Base-by-base conservation (phyloP, 2,888 invertebrate species). In the Nycteola revayana region DNA sequence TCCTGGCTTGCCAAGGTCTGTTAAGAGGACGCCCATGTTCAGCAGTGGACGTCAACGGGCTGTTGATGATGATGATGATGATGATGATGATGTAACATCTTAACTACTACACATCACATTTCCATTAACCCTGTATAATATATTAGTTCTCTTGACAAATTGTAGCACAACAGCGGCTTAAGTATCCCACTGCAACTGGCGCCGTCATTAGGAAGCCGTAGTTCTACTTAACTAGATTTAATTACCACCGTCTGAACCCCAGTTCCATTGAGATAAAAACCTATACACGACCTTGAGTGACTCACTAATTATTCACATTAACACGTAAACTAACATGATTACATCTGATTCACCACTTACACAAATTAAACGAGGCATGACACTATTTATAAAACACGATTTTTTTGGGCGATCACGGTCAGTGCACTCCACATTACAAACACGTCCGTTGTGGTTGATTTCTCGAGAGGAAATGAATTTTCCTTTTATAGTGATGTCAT, bases 161-260 rank as follows among this genome's bases (percentile, higher is more conserved):
- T 5, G 14, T 14, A 14, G 14, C 2, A 14, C 14, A 14, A 14
- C 14, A 14, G 2, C 2, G 14, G 14, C 2, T 14, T 14, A 14
- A 14, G 5, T 25, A 24, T 25, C 25, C 9, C 7, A 11, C 8
- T 35, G 28, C 26, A 41, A 24, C 31, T 31, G 20, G 10, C 25
- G 25, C 18, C 5, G 32, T 34, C 44, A 48, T 39, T 14, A 27
- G 4, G 49, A 55, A 55, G 44, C 55, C 56, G 2, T 49, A 52
- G 28, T n/a, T 5, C 21, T 24, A 35, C 36, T 30, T 55, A 55
- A 55, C 45, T 42, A 46, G 56, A 50, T 50, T 36, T 36, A 49
- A 42, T 49, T 30, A 30, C 37, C 31, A 23, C 27, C 32, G 34
- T 30, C 29, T 21, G 33, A 46, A 26, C 39, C 21, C 8, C 18